Percentiles rank a stretch among this genome's conserved stretches.
phyloP scores from a whole-genome alignment of 2,888 invertebrate species.

The Cotesia congregata region DNA sequence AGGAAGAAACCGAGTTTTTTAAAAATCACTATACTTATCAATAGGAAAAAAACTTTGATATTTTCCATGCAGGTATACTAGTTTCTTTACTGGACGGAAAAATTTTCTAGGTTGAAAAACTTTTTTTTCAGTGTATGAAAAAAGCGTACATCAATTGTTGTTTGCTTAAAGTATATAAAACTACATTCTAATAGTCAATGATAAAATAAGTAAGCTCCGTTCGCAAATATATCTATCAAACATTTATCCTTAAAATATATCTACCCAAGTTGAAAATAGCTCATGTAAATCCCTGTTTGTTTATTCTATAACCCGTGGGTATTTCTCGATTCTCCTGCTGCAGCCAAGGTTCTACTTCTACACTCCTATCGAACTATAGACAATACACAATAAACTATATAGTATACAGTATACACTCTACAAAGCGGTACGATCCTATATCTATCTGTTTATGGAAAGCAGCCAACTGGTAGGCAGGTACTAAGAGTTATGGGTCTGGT shows the following conservation, averaged over 20 bases:
- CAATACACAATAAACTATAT: not conserved
- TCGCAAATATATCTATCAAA: not conserved
- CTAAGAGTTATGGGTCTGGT: slow-evolving; percentile 62
- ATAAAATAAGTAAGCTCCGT: not conserved
- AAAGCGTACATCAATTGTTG: no score
- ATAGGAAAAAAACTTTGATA: no score
- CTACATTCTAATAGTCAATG: no score
- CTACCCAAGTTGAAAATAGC: not conserved
- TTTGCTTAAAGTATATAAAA: no score
- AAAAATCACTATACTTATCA: no score
- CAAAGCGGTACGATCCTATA: not conserved
- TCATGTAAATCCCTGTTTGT: slow-evolving; percentile 16
- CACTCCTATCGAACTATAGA: not conserved
- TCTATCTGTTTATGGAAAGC: slow-evolving; percentile 60
- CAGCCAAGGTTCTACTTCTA: not conserved
- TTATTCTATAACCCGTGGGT: slow-evolving; percentile 17
- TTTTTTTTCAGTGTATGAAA: no score
- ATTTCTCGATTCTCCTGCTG: not conserved
- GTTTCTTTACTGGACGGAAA: no score
- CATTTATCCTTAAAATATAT: slow-evolving; percentile 3
- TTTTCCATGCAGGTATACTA: no score
- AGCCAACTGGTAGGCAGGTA: slow-evolving; percentile 58
- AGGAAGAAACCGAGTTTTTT: no score
- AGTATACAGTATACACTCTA: not conserved
- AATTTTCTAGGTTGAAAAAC: no score